These are phyloP conservation scores for Ellobium chinense DNA, from an alignment of 2,888 invertebrate genomes.

Conservation along the genomic window DNA sequence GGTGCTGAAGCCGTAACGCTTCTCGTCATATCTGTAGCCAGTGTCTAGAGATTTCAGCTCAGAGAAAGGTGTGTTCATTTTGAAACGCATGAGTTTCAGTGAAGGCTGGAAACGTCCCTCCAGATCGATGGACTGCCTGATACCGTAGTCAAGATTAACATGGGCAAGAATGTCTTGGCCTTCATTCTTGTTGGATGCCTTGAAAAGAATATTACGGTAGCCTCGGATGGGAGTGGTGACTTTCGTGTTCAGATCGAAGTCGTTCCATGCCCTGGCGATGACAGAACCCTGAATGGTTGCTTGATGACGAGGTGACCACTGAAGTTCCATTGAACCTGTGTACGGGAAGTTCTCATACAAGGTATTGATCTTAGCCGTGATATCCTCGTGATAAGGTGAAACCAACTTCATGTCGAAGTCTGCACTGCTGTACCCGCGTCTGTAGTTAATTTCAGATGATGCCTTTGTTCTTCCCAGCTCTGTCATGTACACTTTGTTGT, in stretches of 20 bases:
- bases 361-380: slow-evolving; percentile 49
- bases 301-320: slow-evolving; percentile 48
- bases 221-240: slow-evolving; percentile 44
- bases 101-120: not conserved
- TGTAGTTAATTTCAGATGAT: slow-evolving; percentile 27
- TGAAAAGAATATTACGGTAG: slow-evolving; percentile 25
- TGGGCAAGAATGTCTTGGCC: slow-evolving; percentile 40
- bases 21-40: not conserved
- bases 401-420: slow-evolving; percentile 50
- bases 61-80: slow-evolving; percentile 23
- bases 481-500: slow-evolving; percentile 43
- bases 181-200: slow-evolving; percentile 46
- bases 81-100: not conserved
- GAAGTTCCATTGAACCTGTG: slow-evolving; percentile 49
- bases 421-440: not conserved
- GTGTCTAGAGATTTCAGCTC: slow-evolving; percentile 17
- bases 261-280: slow-evolving; percentile 28
- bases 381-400: slow-evolving; percentile 50
- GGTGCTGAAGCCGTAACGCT: slow-evolving; percentile 36
- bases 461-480: slow-evolving; percentile 48
- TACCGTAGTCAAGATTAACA: slow-evolving; percentile 41
- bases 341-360: slow-evolving; percentile 52
- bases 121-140: slow-evolving; percentile 39
- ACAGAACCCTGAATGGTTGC: slow-evolving; percentile 53
- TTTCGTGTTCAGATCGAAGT: slow-evolving; percentile 43